phyloP scores from a whole-genome alignment of 2,797 vertebrate species.

The Rhinogobio ventralis region DNA sequence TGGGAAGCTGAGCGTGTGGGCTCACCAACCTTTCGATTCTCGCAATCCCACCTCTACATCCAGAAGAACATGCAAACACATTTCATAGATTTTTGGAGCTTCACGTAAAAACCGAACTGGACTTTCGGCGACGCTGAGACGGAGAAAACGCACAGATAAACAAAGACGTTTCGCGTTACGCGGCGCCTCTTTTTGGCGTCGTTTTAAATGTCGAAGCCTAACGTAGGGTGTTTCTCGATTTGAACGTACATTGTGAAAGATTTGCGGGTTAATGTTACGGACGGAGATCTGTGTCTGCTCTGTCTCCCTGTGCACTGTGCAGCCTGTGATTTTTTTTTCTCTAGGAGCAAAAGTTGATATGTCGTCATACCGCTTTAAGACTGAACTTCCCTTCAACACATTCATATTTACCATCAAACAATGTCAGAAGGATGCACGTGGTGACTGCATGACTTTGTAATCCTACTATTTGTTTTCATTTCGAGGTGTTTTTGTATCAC shows the following conservation, averaged over 20 bases:
- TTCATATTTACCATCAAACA: slow-evolving; percentile 68
- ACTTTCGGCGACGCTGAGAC: slow-evolving; percentile 69
- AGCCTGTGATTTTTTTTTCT: slow-evolving; percentile 58
- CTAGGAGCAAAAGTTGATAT: slow-evolving; percentile 67
- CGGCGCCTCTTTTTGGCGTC: slow-evolving; percentile 4
- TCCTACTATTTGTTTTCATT: neutral
- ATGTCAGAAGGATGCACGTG: slow-evolving; percentile 62
- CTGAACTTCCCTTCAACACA: slow-evolving; percentile 68
- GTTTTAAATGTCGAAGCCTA: slow-evolving; percentile 1
- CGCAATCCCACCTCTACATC: slow-evolving; percentile 93
- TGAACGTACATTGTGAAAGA: slow-evolving; percentile 27
- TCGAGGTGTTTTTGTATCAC: neutral
- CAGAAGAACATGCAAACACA: slow-evolving; percentile 91
- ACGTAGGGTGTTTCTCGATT: slow-evolving; percentile 13
- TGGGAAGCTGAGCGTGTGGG: slow-evolving; percentile 84
- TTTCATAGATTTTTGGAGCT: slow-evolving; percentile 91
- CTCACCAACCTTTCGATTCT: slow-evolving; percentile 84
- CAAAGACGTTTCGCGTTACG: slow-evolving; percentile 44
- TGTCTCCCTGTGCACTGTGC: slow-evolving; percentile 22
- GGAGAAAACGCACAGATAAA: slow-evolving; percentile 39
- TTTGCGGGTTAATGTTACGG: slow-evolving; percentile 33
- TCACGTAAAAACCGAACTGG: slow-evolving; percentile 92
- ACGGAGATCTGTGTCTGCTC: slow-evolving; percentile 31
- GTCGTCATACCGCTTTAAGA: slow-evolving; percentile 72
- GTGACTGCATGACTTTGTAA: slow-evolving; percentile 34